Evolutionary conservation across 2,797 vertebrate genomes (phyloP), one percentile per base, ranked within the genome.

Genomic region (Cyclura pinguis): DNA sequence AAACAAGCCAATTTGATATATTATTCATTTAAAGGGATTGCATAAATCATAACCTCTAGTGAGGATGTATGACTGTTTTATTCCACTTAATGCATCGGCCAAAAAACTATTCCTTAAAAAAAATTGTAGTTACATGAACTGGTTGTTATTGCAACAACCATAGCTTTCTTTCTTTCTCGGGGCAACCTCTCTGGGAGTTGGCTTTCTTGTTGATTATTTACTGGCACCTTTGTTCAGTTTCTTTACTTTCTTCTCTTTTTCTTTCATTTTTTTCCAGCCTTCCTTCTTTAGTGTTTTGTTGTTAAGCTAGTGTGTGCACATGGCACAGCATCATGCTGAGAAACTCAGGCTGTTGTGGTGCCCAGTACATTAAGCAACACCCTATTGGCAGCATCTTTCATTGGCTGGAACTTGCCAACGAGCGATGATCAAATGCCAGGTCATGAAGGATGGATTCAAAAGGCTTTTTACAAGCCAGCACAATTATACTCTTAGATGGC

Each of bases 1-100:
- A 95, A 96, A 95, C 93, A 94, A 94, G 88, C 85, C 92, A 93
- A 94, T 94, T 94, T 94, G 91, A 94, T 94, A 87, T 89, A 94
- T 55, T 83, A 50, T 94, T 94, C 91, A 86, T 88, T 91, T 91
- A n/a, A 29, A 94, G 86, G 87, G 92, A 94, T 93, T 94, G 93
- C 84, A 93, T 94, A 95, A 96, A 95, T 95, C 94, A 96, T 89
- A 92, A 74, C 73, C 69, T 74, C 86, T 80, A 92, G 91, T 89
- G 90, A 95, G 93, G 95, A 92, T 93, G 88, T 90, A 62, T 64
- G 91, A 89, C 80, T 95, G 84, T 95, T 96, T 95, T 47, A 92
- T 88, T 91, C 88, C 55, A 91, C 80, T 89, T 92, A 69, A 94
- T 93, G 94, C 50, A 69, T 9, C 32, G 67, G 32, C 93, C 82